Conservation (phyloP, 2,888 invertebrate genomes). For the Drosophila hamatofila region DNA sequence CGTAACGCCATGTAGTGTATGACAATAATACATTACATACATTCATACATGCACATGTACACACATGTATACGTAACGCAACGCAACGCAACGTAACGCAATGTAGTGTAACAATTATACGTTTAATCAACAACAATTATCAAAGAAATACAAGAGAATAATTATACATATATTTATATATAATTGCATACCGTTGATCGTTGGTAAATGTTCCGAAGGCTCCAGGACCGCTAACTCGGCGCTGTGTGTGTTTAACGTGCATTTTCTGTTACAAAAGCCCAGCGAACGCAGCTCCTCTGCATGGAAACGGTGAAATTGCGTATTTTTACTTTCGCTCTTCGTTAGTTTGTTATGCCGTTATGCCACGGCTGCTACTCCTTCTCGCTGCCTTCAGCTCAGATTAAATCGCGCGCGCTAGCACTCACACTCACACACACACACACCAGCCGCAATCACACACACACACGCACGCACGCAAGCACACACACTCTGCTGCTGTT, state of each 20-base stretch:
- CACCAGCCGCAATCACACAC: slow-evolving; percentile 16
- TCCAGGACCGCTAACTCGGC: slow-evolving; percentile 85
- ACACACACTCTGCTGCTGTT: slow-evolving; percentile 19
- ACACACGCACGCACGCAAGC: slow-evolving; percentile 16
- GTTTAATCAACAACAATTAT: slow-evolving; percentile 41
- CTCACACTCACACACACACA: slow-evolving; percentile 11
- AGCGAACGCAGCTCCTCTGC: slow-evolving; percentile 41
- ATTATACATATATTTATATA: slow-evolving; percentile 41
- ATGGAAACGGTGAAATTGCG: slow-evolving; percentile 55
- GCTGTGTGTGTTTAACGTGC: slow-evolving; percentile 85
- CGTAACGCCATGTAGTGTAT: too few relatives aligned
- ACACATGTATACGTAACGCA: slow-evolving; percentile 10
- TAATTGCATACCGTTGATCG: slow-evolving; percentile 83
- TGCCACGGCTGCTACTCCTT: slow-evolving; percentile 3
- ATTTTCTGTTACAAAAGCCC: slow-evolving; percentile 70
- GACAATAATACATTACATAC: slow-evolving; percentile 2
- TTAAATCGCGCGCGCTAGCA: slow-evolving; percentile 14
- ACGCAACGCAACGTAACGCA: slow-evolving; percentile 10
- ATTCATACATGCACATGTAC: slow-evolving; percentile 14
- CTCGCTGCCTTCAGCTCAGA: slow-evolving; percentile 6
- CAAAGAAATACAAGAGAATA: slow-evolving; percentile 23
- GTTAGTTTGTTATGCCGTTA: slow-evolving; percentile 15
- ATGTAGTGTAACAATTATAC: slow-evolving; percentile 28
- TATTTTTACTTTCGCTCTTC: slow-evolving; percentile 52
- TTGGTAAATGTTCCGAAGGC: slow-evolving; percentile 85